Conservation (phyloP, 2,888 invertebrate genomes). For the Drosophila subsilvestris region DNA sequence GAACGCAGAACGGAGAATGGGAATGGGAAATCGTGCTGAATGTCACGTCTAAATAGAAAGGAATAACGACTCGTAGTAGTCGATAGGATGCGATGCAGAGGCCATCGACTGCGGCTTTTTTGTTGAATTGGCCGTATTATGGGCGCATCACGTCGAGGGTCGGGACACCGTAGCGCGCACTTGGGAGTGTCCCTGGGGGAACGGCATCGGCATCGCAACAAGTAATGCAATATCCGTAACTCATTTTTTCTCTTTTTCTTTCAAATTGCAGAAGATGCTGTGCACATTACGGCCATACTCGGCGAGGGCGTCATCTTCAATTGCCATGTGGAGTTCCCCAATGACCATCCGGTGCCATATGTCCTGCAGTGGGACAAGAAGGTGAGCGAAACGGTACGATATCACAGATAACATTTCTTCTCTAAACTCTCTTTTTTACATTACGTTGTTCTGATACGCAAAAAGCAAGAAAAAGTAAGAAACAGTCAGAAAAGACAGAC, state of each 20-base stretch:
- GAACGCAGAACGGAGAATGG: neutral
- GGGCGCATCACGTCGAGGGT: conserved; percentile 28
- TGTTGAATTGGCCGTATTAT: conserved; percentile 55
- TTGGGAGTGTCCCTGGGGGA: conserved; percentile 5
- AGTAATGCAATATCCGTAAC: conserved; percentile 1
- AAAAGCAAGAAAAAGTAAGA: conserved; percentile 75
- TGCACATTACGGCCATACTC: conserved; percentile 98
- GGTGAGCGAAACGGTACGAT: conserved; percentile 98
- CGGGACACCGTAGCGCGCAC: no score
- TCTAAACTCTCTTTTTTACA: conserved; percentile 85
- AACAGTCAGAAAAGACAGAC: conserved; percentile 63
- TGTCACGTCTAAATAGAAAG: conserved; percentile 64
- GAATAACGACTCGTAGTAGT: conserved; percentile 17
- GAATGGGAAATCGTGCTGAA: conserved; percentile 62
- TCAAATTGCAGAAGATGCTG: conserved; percentile 89
- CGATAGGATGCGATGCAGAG: neutral
- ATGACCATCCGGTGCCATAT: conserved; percentile 97
- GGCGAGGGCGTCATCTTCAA: conserved; percentile 99
- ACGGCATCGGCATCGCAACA: conserved; percentile 2
- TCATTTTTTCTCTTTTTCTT: neutral
- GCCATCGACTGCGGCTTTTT: conserved; percentile 32
- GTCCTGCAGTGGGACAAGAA: conserved; percentile 99
- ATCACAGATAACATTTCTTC: conserved; percentile 85
- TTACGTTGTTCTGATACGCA: conserved; percentile 82
- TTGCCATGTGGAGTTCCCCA: conserved; percentile 98